Percentiles rank a stretch among this genome's conserved stretches.
Evolutionary conservation across 2,113 vertebrate genomes (phyloP).

Genomic region (Odocoileus virginianus): DNA sequence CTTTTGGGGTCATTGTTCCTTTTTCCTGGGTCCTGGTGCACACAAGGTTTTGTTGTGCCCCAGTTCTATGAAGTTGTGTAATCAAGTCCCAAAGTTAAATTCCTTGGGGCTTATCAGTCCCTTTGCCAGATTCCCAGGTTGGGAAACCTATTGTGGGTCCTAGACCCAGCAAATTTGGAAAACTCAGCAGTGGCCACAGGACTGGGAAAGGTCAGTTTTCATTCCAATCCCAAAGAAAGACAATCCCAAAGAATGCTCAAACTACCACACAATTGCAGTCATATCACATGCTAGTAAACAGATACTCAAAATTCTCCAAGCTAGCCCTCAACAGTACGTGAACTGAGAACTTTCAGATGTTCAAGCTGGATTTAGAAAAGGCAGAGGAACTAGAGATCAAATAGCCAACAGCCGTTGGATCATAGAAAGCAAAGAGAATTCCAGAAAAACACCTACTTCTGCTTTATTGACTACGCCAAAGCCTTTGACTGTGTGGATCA

Average conservation of each 20-base stretch:
- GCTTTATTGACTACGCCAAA: too few relatives aligned
- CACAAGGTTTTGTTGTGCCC: neutral
- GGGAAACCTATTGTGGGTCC: neutral
- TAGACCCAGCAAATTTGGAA: neutral
- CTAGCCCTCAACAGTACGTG: too few relatives aligned
- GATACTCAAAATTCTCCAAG: too few relatives aligned
- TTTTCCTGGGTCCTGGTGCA: neutral
- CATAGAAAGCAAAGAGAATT: too few relatives aligned
- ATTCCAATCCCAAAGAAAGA: neutral
- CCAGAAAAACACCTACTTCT: too few relatives aligned
- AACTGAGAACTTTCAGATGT: too few relatives aligned
- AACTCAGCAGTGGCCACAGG: neutral
- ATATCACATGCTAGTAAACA: too few relatives aligned
- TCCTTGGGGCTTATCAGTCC: neutral
- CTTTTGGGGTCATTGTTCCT: neutral
- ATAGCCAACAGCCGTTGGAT: too few relatives aligned
- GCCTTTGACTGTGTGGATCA: too few relatives aligned
- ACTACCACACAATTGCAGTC: neutral
- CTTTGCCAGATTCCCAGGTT: neutral
- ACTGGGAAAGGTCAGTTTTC: neutral
- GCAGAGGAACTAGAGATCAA: too few relatives aligned
- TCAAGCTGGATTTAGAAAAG: too few relatives aligned
- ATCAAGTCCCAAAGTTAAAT: neutral
- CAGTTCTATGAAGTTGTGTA: neutral
- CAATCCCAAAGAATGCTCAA: neutral